A percentile compares a stretch with the other conserved stretches of the same genome.
phyloP scores from a whole-genome alignment of 2,113 vertebrate species.

The Henicopernis longicauda region DNA sequence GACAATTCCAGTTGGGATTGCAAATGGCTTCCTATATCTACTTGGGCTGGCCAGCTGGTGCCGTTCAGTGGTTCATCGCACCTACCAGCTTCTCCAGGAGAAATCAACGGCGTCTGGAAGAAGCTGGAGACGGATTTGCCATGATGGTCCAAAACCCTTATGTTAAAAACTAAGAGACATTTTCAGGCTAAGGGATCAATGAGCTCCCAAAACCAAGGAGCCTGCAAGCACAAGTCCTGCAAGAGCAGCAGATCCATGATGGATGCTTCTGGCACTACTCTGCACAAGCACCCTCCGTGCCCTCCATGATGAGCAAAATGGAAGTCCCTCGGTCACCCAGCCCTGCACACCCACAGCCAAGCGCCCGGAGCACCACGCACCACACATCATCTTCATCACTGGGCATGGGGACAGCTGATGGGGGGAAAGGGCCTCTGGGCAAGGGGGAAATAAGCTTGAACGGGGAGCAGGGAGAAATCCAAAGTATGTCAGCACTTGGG shows the following conservation, averaged over 20 bases:
- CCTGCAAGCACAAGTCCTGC: background rate
- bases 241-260: background rate
- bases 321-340: background rate
- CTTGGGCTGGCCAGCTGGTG: background rate
- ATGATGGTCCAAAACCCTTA: background rate
- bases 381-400: fast-evolving
- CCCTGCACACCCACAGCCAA: background rate
- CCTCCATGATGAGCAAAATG: background rate
- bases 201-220: background rate
- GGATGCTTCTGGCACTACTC: background rate
- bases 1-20: background rate
- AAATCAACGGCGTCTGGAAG: background rate
- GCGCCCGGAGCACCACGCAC: background rate
- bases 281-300: background rate
- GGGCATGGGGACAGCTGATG: background rate
- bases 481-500: background rate
- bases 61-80: background rate
- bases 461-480: background rate
- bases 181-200: background rate
- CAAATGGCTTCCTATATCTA: background rate
- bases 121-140: background rate
- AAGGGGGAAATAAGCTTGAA: background rate
- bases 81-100: background rate
- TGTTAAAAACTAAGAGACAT: background rate
- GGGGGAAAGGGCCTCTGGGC: background rate